Base-by-base conservation (phyloP, 2,888 invertebrate species). In the Stictocephala bisonia region DNA sequence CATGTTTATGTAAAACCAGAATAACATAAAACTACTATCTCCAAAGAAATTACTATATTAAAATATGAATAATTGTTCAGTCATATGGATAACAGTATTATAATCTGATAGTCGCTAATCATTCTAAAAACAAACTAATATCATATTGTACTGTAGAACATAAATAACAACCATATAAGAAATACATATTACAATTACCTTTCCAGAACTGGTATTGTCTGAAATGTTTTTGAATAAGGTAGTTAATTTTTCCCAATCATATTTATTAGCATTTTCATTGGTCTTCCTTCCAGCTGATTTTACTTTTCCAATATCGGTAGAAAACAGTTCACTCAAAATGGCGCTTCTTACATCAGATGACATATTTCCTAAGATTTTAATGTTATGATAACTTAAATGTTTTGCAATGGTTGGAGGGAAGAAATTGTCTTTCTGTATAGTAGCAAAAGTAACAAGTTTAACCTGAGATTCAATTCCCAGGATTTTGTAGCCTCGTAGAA, bases 391-490 rank as follows among this genome's bases (percentile, higher is more conserved):
- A n/a, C 22, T 44, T 27, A 64, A 22, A 24, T 64, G 40, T n/a
- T 6, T 13, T 13, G 64, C 64, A 13, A 64, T 26, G 2, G 24
- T 26, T 22, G 2, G 1, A 13, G 64, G 64, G 44, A 64, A 64
- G 4, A 64, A 44, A 7, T 64, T 41, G 15, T 41, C 27, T 64
- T 64, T 64, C n/a, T 44, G 64, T 3, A 15, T n/a, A 44, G 44
- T 64, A n/a, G 64, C 22, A 64, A 64, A 64, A 41, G 40, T 15
- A 2, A 64, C 64, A 13, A 64, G 27, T 27, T 64, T 64, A 3
- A 15, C 1, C 15, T 64, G 64, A 4, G 70, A 56, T 56, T 70
- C 70, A 18, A 70, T 56, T 3, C 70, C 70, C 15, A 70, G 27
- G 6, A 70, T 56, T 26, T 26, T 70, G 22, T 70, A 70, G 1